Evolutionary conservation across 1,140 invertebrate species (phyloP), one percentile per base, ranked within the genome.

Genomic region (Pararge aegeria): DNA sequence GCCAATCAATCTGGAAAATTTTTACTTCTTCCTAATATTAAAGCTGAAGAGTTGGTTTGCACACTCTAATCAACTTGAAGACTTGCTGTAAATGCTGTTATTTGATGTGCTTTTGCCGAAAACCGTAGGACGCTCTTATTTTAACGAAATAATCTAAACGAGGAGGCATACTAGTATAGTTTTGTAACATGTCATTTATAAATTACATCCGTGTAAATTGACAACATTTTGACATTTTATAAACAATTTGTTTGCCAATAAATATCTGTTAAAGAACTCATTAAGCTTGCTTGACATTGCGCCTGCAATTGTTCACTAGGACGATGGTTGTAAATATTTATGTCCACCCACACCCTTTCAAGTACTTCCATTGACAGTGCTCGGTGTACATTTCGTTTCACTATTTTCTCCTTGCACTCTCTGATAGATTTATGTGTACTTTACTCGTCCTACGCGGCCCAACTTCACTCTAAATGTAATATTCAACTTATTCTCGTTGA

Each of bases 361-460:
- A 76, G 70, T 58, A 53, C 62, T 57, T 34, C 66, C 49, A 73
- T 73, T 65, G 66, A 68, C 64, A 61, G 61, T 53, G 61, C 49
- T 61, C 55, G 53, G 44, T 37, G 57, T 64, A 65, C 59, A 66
- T 70, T 75, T 68, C 66, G 54, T 76, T 78, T 74, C 73, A 70
- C 68, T 66, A 72, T 80, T 85, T 85, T 75, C 76, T 73, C 73
- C 60, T 53, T 72, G 77, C 78, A 75, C 70, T 66, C 74, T 61
- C 64, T 59, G 74, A 78, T 69, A 75, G 78, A 84, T 82, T 83
- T 84, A 84, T 81, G 69, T 55, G 57, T 73, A 70, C 72, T 70
- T 73, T 64, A 34, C 55, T 59, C 66, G 53, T 70, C 76, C 78
- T 69, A 82, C 74, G 68, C 73, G 54, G 34, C 64, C 58, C 37